A percentile compares a stretch with the other conserved stretches of the same genome.
phyloP scores from a whole-genome alignment of 2,888 invertebrate species.

The Chrysodeixis includens region DNA sequence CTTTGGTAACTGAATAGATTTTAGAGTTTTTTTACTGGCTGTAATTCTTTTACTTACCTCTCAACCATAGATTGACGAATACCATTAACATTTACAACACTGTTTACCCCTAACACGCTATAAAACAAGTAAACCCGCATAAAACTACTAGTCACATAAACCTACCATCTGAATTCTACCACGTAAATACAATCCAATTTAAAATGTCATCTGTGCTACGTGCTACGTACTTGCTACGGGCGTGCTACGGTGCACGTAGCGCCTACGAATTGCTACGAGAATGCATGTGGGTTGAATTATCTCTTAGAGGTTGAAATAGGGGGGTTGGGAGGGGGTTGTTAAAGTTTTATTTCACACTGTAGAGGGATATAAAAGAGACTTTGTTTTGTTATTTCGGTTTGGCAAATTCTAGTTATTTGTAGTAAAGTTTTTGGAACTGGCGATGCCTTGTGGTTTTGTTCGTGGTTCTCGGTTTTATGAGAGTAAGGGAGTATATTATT shows the following conservation, averaged over 20 bases:
- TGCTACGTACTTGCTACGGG: slow-evolving; percentile 14
- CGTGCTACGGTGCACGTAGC: slow-evolving; percentile 42
- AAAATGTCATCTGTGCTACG: slow-evolving; percentile 11
- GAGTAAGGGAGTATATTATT: no score
- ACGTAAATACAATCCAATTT: slow-evolving; percentile 11
- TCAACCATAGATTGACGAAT: no score
- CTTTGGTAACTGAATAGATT: no score
- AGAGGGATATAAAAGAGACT: background rate
- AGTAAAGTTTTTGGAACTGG: background rate
- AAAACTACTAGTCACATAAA: background rate
- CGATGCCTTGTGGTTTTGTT: background rate
- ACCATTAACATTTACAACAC: no score
- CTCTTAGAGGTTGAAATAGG: background rate
- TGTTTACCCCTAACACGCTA: no score
- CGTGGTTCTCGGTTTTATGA: background rate
- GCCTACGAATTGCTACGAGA: slow-evolving; percentile 30
- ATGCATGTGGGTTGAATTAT: slow-evolving; percentile 5
- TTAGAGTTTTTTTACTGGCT: no score
- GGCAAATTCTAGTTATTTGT: background rate
- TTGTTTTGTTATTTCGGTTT: background rate
- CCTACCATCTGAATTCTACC: background rate
- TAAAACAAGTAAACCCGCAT: slow-evolving; percentile 1
- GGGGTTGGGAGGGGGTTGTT: slow-evolving; percentile 10
- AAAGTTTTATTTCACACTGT: slow-evolving; percentile 3
- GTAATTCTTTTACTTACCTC: no score